Conservation (phyloP, 1,140 invertebrate genomes). For the Eumeta japonica region DNA sequence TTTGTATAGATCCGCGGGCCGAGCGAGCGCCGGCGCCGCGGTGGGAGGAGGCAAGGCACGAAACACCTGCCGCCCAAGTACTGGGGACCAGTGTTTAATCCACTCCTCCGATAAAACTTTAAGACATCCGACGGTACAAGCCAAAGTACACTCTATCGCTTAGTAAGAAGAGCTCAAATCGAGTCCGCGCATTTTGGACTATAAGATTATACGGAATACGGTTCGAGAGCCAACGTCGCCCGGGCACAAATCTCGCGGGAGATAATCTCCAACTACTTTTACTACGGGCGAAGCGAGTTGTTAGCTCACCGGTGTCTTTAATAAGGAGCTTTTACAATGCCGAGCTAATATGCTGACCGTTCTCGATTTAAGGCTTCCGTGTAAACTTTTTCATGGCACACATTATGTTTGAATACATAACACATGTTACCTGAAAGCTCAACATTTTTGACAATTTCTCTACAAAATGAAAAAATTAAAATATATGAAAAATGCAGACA, state of each 20-base stretch:
- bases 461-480: too few relatives aligned
- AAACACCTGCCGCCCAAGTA: conserved; percentile 55
- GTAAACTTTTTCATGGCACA: conserved; percentile 9
- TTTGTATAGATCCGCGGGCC: conserved; percentile 33
- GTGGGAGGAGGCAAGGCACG: conserved; percentile 44
- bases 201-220: conserved; percentile 11
- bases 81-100: conserved; percentile 35
- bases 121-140: conserved; percentile 8
- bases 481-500: too few relatives aligned
- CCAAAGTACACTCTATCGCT: conserved; percentile 18
- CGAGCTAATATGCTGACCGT: too few relatives aligned
- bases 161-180: conserved; percentile 20
- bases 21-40: conserved; percentile 32
- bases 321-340: conserved; percentile 29
- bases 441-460: neutral
- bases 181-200: neutral
- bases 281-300: conserved; percentile 30
- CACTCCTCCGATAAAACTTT: conserved; percentile 2
- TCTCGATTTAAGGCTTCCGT: too few relatives aligned
- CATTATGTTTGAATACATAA: conserved; percentile 5
- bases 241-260: conserved; percentile 40
- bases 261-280: conserved; percentile 47
- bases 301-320: conserved; percentile 23
- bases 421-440: conserved; percentile 1
- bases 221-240: conserved; percentile 32